Percentiles rank a stretch among this genome's conserved stretches.
phyloP scores from a whole-genome alignment of 2,797 vertebrate species.

The Lophotriccus pileatus region DNA sequence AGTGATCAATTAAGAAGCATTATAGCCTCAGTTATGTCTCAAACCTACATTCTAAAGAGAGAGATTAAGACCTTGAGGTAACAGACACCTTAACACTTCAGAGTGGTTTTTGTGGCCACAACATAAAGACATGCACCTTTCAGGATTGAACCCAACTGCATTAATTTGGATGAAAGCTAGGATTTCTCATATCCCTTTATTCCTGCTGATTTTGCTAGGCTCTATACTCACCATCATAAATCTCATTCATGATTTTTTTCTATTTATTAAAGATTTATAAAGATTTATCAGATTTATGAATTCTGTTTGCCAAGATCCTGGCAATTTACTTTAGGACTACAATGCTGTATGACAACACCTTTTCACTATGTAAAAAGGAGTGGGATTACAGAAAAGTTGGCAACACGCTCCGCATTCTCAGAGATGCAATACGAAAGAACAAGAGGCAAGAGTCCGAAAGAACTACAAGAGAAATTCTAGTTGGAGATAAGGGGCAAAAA shows the following conservation, averaged over 20 bases:
- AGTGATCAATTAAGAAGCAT: neutral
- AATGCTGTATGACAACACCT: neutral
- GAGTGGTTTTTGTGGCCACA: neutral
- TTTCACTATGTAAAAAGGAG: neutral
- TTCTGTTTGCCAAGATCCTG: neutral
- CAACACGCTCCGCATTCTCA: neutral
- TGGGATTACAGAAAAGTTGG: neutral
- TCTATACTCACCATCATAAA: neutral
- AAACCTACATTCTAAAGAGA: neutral
- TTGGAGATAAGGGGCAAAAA: neutral
- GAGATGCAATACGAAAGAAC: neutral
- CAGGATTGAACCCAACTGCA: neutral
- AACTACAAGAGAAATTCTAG: neutral
- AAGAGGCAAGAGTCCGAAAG: neutral
- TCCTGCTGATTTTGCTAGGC: neutral
- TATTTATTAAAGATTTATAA: neutral
- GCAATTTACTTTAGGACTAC: neutral
- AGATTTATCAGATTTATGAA: neutral
- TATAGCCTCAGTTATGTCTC: neutral
- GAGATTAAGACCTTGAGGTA: neutral
- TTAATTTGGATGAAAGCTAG: neutral
- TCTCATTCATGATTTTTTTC: neutral
- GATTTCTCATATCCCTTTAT: neutral
- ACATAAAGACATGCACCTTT: neutral
- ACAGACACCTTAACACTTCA: neutral